Conservation (phyloP, 2,113 vertebrate species). For the Amblyornis subalaris region DNA sequence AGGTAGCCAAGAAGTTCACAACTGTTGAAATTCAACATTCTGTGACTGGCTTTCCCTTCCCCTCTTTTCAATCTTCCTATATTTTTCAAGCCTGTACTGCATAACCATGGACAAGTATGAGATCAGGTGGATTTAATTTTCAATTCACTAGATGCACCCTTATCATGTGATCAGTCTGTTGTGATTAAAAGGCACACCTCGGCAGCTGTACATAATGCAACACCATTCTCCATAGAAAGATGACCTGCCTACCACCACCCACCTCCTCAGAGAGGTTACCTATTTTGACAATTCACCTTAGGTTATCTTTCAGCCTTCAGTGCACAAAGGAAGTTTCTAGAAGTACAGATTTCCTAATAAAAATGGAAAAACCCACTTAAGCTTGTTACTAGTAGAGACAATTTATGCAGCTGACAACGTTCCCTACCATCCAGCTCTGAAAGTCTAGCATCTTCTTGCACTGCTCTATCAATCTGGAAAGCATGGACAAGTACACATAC, state of each 20-base stretch:
- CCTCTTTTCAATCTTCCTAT: not conserved
- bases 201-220: not conserved
- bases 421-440: not conserved
- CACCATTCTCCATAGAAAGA: not conserved
- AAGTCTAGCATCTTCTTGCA: not conserved
- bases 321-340: not conserved
- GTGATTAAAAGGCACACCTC: not conserved
- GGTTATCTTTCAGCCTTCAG: not conserved
- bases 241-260: not conserved
- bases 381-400: not conserved
- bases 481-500: not conserved
- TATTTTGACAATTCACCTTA: not conserved
- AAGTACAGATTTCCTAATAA: not conserved
- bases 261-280: not conserved
- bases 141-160: not conserved
- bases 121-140: not conserved
- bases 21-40: not conserved
- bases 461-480: not conserved
- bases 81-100: not conserved
- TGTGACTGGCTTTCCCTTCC: not conserved
- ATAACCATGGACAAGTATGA: not conserved
- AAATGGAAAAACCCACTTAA: not conserved
- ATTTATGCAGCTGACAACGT: not conserved
- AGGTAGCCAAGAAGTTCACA: not conserved
- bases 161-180: not conserved